These are phyloP conservation scores for Lithobates pipiens DNA, from an alignment of 2,797 vertebrate species.

Conservation along the genomic window DNA sequence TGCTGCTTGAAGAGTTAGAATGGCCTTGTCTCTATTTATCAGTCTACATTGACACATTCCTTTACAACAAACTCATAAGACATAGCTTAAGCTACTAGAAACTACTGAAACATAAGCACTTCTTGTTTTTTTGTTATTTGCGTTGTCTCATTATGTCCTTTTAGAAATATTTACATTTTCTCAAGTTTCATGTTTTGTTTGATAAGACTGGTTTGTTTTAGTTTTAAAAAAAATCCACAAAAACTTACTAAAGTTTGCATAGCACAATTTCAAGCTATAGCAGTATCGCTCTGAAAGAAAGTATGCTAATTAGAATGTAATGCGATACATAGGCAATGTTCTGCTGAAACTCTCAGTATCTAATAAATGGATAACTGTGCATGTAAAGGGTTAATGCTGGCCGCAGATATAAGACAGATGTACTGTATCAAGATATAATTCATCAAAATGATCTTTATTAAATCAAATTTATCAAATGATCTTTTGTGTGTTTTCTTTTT, in stretches of 20 bases:
- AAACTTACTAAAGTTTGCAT: background rate
- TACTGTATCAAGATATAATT: background rate
- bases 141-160: background rate
- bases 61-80: background rate
- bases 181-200: background rate
- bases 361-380: background rate
- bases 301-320: background rate
- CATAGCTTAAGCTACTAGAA: background rate
- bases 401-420: no score
- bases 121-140: background rate
- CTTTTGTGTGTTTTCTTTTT: no score
- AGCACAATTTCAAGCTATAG: background rate
- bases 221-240: background rate
- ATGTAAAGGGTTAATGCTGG: background rate
- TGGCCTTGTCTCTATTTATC: background rate
- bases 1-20: background rate
- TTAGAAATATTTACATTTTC: background rate
- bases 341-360: background rate
- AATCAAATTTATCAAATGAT: no score
- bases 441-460: no score
- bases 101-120: background rate
- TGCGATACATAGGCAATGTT: background rate
- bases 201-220: background rate
- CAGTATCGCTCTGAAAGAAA: background rate
- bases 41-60: background rate